Base-by-base conservation (phyloP, 2,113 vertebrate species). In the Rhinoptilus africanus region DNA sequence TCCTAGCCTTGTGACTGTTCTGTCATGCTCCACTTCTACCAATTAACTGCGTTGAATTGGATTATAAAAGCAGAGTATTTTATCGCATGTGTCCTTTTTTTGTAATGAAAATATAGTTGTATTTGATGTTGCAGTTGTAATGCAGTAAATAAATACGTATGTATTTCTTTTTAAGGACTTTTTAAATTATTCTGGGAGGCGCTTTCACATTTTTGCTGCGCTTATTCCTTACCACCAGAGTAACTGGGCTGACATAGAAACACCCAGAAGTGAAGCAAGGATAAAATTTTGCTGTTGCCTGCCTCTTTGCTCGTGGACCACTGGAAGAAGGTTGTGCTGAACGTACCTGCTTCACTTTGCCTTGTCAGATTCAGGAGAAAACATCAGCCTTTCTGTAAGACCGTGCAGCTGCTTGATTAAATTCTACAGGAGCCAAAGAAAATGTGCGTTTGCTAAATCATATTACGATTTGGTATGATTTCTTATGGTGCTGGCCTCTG, bases 111-210 rank as follows among this genome's bases (percentile, higher is more conserved):
- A 82, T 32, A 56, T 34, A 68, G 32, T 74, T 84, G 23, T 77
- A 93, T 89, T 87, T 90, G 48, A 76, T 66, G 68, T 88, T 92
- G 85, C 82, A 67, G 53, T 89, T 74, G 67, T 12, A 83, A 66
- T 60, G 54, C 63, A 91, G 47, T 89, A 93, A 97, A 97, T 96
- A 97, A 97, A 97, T 51, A 92, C 39, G 66, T 30, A n/a, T 2
- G 1, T 64, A 71, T 92, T 95, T 91, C 81, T 97, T 97, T 96
- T 83, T 94, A 95, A 97, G 28, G 77, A 60, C 37, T 79, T 92
- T 91, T 4, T 66, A 26, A 26, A 48, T 96, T 66, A 66, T 95
- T 92, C 57, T 39, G 23, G 10, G 71, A 10, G 1, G 9, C 45
- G 48, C 50, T 51, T 88, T 60, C 35, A 41, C 26, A 32, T 68